Conservation (phyloP, 2,113 vertebrate species). For the Megaceryle maxima region DNA sequence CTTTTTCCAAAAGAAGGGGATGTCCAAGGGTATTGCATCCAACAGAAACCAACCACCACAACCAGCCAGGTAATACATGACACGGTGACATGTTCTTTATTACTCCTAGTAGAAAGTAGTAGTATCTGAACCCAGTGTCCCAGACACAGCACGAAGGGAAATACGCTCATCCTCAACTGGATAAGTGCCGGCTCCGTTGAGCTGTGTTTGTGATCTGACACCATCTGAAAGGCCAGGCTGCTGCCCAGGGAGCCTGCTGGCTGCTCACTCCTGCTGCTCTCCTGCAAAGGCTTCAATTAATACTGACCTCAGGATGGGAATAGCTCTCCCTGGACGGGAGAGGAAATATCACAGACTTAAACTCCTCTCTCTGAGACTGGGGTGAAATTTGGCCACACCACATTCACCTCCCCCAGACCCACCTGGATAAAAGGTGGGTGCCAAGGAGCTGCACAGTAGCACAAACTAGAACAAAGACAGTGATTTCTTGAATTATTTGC, state of each 20-base stretch:
- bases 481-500: not conserved
- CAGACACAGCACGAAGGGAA: not conserved
- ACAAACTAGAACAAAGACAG: not conserved
- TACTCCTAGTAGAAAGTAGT: not conserved
- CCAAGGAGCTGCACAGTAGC: not conserved
- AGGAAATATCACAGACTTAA: not conserved
- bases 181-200: not conserved
- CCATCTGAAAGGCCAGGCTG: not conserved
- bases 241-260: not conserved
- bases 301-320: not conserved
- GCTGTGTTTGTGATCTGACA: not conserved
- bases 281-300: not conserved
- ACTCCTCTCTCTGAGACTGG: not conserved
- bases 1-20: not conserved
- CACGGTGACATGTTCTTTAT: not conserved
- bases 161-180: not conserved
- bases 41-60: not conserved
- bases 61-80: not conserved
- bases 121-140: not conserved
- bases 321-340: not conserved
- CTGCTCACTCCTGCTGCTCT: not conserved
- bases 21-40: not conserved
- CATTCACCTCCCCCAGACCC: not conserved
- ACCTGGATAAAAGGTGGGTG: not conserved
- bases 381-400: not conserved